A percentile compares a stretch with the other conserved stretches of the same genome.
Evolutionary conservation across 2,797 vertebrate species (phyloP).

Genomic region (Thripadectes ignobilis): DNA sequence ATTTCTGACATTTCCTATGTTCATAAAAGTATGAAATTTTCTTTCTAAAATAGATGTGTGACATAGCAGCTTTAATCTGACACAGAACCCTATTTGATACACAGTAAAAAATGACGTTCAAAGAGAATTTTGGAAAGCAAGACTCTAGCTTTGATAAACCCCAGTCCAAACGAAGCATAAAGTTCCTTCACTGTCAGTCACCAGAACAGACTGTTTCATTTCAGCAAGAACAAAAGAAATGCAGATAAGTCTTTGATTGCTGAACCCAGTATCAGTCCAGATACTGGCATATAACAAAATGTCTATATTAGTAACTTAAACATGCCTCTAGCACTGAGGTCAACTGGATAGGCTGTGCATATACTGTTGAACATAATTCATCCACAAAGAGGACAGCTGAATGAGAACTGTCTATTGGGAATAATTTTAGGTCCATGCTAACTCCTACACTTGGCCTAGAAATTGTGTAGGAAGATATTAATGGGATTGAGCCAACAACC

Average conservation of each 20-base stretch:
- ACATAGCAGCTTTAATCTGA: slow-evolving; percentile 16
- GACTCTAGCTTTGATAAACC: neutral
- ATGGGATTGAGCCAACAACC: neutral
- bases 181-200: neutral
- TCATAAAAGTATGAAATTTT: neutral
- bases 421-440: neutral
- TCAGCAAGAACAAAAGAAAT: slow-evolving; percentile 4
- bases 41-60: slow-evolving; percentile 19
- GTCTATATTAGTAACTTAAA: neutral
- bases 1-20: neutral
- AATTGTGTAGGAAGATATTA: neutral
- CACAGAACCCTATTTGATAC: neutral
- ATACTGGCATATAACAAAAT: neutral
- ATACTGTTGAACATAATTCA: neutral
- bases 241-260: neutral
- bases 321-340: neutral
- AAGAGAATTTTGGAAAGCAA: slow-evolving; percentile 25
- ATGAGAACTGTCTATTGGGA: neutral
- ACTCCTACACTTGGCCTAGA: neutral
- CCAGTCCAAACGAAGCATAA: neutral
- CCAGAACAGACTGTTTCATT: neutral
- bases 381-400: neutral
- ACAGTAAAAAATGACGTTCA: neutral
- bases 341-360: neutral
- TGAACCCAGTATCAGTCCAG: neutral